phyloP scores from a whole-genome alignment of 2,797 vertebrate genomes.

The Hafferia zeledoni region DNA sequence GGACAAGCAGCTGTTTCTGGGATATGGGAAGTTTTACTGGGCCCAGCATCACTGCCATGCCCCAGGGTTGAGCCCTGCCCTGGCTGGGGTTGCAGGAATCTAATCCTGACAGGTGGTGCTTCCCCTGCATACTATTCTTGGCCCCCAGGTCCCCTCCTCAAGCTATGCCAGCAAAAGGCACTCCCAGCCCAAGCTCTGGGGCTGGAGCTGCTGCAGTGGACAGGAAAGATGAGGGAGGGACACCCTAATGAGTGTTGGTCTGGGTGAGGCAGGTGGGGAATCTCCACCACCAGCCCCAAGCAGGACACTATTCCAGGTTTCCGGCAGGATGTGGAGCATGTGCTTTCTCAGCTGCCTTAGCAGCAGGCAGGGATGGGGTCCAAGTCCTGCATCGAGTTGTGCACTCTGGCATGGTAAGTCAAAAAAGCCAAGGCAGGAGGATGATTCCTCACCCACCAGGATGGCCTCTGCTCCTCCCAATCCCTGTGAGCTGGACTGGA shows the following conservation, averaged over 20 bases:
- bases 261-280: rapidly evolving
- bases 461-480: rapidly evolving
- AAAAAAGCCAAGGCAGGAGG: background rate
- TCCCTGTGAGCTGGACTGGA: background rate
- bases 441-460: rapidly evolving
- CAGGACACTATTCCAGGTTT: background rate
- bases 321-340: too few relatives aligned
- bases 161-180: background rate
- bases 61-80: background rate
- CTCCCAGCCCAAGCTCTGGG: background rate
- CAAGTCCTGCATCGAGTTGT: rapidly evolving
- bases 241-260: background rate
- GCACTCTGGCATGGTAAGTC: background rate
- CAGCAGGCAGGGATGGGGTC: background rate
- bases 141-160: background rate
- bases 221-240: rapidly evolving
- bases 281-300: background rate
- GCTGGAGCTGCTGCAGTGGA: background rate
- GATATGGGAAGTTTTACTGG: background rate
- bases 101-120: background rate
- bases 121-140: background rate
- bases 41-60: rapidly evolving
- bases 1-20: background rate
- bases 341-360: background rate
- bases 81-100: background rate